phyloP scores from a whole-genome alignment of 1,140 invertebrate species.

The Periplaneta americana region DNA sequence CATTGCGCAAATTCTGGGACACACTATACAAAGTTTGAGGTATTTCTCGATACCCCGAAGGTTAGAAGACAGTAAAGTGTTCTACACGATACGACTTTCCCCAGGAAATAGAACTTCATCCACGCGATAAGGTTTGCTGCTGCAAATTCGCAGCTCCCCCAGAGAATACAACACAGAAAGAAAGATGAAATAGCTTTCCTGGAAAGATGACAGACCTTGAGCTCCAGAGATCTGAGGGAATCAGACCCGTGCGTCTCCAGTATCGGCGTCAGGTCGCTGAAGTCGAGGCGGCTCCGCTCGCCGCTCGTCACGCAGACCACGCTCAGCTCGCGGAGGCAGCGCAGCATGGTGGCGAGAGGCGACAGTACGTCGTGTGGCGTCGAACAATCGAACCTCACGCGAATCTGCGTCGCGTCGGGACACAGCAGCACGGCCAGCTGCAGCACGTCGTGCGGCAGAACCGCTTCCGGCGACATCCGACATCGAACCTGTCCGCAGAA shows the following conservation, averaged over 20 bases:
- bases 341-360: slow-evolving; percentile 20
- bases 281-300: slow-evolving; percentile 27
- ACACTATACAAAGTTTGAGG: no score
- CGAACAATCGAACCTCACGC: slow-evolving; percentile 26
- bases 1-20: no score
- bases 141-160: no score
- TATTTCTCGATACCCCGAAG: no score
- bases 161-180: no score
- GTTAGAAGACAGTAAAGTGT: no score
- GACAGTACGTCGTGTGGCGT: slow-evolving; percentile 28
- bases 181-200: no score
- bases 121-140: no score
- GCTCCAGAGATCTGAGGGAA: slow-evolving; percentile 24
- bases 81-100: no score
- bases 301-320: slow-evolving; percentile 31
- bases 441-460: slow-evolving; percentile 27
- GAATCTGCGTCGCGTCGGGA: slow-evolving; percentile 22
- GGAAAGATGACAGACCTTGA: slow-evolving; percentile 25
- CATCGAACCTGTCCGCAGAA: slow-evolving; percentile 22
- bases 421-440: slow-evolving; percentile 25
- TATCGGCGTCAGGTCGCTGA: slow-evolving; percentile 26
- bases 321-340: slow-evolving; percentile 25
- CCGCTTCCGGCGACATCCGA: slow-evolving; percentile 23
- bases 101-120: no score
- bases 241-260: slow-evolving; percentile 24